These are phyloP conservation scores for Passer montanus DNA, from an alignment of 2,113 vertebrate genomes.

Conservation along the genomic window DNA sequence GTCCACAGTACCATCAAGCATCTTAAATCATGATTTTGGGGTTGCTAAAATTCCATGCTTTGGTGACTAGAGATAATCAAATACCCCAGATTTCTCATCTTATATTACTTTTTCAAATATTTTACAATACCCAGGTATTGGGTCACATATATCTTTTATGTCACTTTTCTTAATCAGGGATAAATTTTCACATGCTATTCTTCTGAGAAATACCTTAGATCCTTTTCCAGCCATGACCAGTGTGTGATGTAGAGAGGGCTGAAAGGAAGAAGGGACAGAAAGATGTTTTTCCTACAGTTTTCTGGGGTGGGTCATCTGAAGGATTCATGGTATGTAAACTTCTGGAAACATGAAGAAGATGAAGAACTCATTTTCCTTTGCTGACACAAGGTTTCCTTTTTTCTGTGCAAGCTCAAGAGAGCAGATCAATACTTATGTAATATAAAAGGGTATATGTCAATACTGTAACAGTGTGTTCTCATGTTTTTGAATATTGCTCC, in stretches of 20 bases:
- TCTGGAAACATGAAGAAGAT: not conserved
- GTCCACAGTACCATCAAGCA: not conserved
- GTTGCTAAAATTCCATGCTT: not conserved
- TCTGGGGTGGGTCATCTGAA: not conserved
- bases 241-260: not conserved
- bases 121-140: not conserved
- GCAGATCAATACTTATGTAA: slow-evolving; percentile 1
- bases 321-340: not conserved
- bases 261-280: not conserved
- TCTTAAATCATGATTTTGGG: not conserved
- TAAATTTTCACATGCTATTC: not conserved
- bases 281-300: not conserved
- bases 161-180: not conserved
- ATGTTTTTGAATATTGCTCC: slow-evolving; percentile 33
- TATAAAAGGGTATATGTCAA: not conserved
- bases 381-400: not conserved
- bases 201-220: not conserved
- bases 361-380: not conserved
- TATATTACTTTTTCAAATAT: not conserved
- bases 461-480: not conserved
- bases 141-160: not conserved
- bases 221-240: not conserved
- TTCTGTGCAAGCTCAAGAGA: not conserved
- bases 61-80: not conserved
- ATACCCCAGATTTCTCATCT: not conserved